Base-by-base conservation (phyloP, 1,140 invertebrate species). In the Coptotermes formosanus region DNA sequence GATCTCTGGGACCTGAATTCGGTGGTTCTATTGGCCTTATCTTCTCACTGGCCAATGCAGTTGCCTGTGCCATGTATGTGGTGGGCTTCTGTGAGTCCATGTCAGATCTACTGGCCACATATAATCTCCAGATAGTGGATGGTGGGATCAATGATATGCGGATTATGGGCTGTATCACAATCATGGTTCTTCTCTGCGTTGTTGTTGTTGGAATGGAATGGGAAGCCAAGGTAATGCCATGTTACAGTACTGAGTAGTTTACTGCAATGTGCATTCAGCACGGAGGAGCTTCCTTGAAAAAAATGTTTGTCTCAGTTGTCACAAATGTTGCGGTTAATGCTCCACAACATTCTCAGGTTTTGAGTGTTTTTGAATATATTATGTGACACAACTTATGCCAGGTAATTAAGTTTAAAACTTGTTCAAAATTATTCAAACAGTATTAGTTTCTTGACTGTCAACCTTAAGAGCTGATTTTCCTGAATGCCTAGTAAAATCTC, bases 11-110 rank as follows among this genome's bases (percentile, higher is more conserved):
- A 1, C 98, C 98, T 0, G 98, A 99, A 92, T 99, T 99, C 89
- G 99, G 98, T 16, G 96, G 98, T 19, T 95, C 96, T 2, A 97
- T 97, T 88, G 96, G 96, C n/a, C 90, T 97, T 32, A 97, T 97
- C 89, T 97, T 97, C 90, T 95, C 96, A 0, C 90, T 99, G 87
- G 98, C 98, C 30, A 99, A 99, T 91, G 97, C 98, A 0, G 97
- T 99, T 0, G 98, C 98, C 12, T 98, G 98, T 88, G 97, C 98
- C 83, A 99, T 99, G 97, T 99, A 99, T 90, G 96, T 99, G 1
- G 97, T 99, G 14, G 99, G 98, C 12, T 99, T 99, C 91, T 97
- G 97, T 86, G 98, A 99, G 91, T 97, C 97, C 19, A 92, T 99
- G 88, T 92, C 93, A 81, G 94, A 94, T 87, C 92, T 96, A 75